Evolutionary conservation across 1,140 invertebrate species (phyloP).

Genomic region (Sycophila sp.): DNA sequence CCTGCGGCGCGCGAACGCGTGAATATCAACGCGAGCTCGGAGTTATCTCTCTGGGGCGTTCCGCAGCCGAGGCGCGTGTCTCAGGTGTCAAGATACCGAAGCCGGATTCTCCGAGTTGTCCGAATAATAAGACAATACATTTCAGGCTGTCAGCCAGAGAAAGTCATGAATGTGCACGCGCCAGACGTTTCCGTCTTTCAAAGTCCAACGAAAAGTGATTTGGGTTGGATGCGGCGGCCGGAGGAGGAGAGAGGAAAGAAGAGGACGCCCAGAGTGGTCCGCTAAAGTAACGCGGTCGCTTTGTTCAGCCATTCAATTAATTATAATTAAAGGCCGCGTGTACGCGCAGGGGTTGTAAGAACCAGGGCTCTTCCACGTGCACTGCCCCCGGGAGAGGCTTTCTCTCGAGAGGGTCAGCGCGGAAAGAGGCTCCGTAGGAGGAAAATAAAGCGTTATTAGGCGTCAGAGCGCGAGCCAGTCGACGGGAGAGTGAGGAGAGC

Average conservation of each 20-base stretch:
- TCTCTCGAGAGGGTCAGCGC: slow-evolving; percentile 22
- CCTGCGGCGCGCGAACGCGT: neutral
- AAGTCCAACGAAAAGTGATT: slow-evolving; percentile 28
- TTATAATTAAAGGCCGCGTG: slow-evolving; percentile 50
- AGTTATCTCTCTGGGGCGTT: neutral
- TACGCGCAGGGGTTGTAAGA: no score
- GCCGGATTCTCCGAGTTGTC: neutral
- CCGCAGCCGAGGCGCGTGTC: neutral
- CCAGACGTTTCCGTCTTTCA: neutral
- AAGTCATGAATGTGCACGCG: neutral
- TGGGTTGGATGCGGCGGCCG: slow-evolving; percentile 23
- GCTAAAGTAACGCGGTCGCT: no score
- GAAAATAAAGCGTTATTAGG: slow-evolving; percentile 15
- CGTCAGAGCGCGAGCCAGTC: neutral
- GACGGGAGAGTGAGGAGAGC: no score
- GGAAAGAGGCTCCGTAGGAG: neutral
- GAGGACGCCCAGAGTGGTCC: no score
- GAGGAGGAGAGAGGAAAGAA: no score
- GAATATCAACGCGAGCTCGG: neutral
- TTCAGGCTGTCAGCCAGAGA: neutral
- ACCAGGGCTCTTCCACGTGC: no score
- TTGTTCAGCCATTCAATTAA: slow-evolving; percentile 51
- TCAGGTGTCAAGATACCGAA: neutral
- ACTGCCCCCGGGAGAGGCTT: no score
- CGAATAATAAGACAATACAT: neutral